Conservation (phyloP, 1,140 invertebrate species). For the Leptinotarsa undecemlineata region DNA sequence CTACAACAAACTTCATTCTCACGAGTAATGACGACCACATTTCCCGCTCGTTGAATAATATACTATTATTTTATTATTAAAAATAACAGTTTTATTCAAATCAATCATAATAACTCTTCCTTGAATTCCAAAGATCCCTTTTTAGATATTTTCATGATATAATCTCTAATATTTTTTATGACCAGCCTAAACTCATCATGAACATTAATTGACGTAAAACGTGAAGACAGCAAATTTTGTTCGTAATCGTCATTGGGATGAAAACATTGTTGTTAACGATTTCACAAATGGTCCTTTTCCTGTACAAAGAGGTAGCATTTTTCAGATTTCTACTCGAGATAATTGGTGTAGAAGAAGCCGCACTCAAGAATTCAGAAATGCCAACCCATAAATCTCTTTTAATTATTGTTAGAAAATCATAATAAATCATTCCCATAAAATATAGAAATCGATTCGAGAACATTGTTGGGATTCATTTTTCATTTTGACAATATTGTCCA, state of each 20-base stretch:
- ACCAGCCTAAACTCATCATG: too few species aligned
- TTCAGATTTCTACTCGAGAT: slow-evolving; percentile 21
- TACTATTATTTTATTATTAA: background rate
- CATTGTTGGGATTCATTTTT: background rate
- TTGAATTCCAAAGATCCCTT: too few species aligned
- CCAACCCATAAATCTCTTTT: slow-evolving; percentile 22
- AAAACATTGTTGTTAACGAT: slow-evolving; percentile 13
- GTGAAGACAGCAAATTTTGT: slow-evolving; percentile 8
- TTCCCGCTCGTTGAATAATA: too few species aligned
- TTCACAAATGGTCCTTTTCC: slow-evolving; percentile 10
- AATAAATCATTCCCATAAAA: slow-evolving; percentile 23
- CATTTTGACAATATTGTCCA: slow-evolving; percentile 1
- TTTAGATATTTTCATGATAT: too few species aligned
- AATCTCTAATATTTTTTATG: too few species aligned
- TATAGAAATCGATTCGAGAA: background rate
- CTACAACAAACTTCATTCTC: too few species aligned
- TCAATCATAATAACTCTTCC: background rate
- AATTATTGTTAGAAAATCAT: slow-evolving; percentile 20
- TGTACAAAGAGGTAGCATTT: slow-evolving; percentile 20
- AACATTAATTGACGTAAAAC: slow-evolving; percentile 9
- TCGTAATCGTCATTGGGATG: background rate
- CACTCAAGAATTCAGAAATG: slow-evolving; percentile 7
- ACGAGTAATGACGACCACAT: too few species aligned
- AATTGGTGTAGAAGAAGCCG: slow-evolving; percentile 11
- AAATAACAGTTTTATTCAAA: background rate